phyloP scores from a whole-genome alignment of 1,140 invertebrate species.

The Oncopodura yosiiana region DNA sequence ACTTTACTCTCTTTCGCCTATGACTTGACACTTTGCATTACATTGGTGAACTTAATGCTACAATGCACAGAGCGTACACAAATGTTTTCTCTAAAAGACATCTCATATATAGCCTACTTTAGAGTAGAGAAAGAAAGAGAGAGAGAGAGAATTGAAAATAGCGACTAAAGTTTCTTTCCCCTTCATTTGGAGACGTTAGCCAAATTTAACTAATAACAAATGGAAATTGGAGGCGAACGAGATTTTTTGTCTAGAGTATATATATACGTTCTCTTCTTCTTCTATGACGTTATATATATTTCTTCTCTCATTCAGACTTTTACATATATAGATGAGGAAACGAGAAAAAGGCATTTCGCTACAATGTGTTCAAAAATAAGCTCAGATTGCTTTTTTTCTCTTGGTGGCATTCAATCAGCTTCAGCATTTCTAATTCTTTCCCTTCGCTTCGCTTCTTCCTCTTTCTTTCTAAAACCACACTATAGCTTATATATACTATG shows the following conservation, averaged over 20 bases:
- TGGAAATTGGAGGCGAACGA: constrained; percentile 30
- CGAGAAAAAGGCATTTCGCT: constrained; percentile 7
- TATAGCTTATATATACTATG: too few relatives aligned
- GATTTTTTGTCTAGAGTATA: not conserved
- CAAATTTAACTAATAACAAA: constrained; percentile 35
- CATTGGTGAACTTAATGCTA: too few relatives aligned
- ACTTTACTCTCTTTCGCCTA: too few relatives aligned
- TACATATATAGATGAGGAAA: not conserved
- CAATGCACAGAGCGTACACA: too few relatives aligned
- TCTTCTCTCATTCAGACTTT: not conserved
- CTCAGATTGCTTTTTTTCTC: constrained; percentile 11
- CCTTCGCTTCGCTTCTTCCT: not conserved
- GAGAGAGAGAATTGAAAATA: not conserved
- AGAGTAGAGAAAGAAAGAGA: not conserved
- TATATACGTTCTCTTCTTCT: not conserved
- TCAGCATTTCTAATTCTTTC: not conserved
- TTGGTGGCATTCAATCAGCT: constrained; percentile 4
- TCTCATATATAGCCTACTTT: too few relatives aligned
- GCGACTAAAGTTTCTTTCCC: constrained; percentile 17
- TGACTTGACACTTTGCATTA: too few relatives aligned
- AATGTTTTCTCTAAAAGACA: too few relatives aligned
- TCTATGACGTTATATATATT: not conserved
- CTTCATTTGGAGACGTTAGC: constrained; percentile 24
- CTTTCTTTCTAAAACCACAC: too few relatives aligned
- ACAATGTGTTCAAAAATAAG: constrained; percentile 4